These are phyloP conservation scores for Leptinotarsa rubiginosa DNA, from an alignment of 2,888 invertebrate genomes.

Conservation along the genomic window DNA sequence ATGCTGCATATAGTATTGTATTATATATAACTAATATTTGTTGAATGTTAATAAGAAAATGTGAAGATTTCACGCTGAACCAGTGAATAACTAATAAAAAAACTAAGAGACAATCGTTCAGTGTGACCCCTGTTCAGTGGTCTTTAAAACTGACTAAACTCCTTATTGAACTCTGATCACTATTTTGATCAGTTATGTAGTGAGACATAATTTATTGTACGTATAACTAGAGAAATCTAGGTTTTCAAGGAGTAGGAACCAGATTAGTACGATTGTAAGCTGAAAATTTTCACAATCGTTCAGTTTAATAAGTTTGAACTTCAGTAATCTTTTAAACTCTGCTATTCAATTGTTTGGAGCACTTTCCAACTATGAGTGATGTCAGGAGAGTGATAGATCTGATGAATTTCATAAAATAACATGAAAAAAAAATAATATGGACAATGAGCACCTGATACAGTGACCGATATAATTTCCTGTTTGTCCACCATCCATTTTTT, in stretches of 20 bases:
- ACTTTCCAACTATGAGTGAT: too few species aligned
- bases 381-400: too few species aligned
- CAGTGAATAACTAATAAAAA: conserved; percentile 21
- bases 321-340: too few species aligned
- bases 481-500: too few species aligned
- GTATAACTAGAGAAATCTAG: conserved; percentile 1
- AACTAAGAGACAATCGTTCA: conserved; percentile 35
- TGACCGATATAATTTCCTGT: too few species aligned
- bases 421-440: too few species aligned
- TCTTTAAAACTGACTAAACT: conserved; percentile 17
- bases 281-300: too few species aligned
- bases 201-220: conserved; percentile 9
- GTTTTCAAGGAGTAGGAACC: background rate
- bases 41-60: conserved; percentile 4
- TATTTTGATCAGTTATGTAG: conserved; percentile 36
- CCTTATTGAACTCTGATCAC: background rate
- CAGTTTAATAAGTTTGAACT: too few species aligned
- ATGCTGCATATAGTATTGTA: conserved; percentile 3
- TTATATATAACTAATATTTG: conserved; percentile 3
- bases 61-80: conserved; percentile 21
- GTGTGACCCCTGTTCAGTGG: conserved; percentile 28
- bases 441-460: too few species aligned
- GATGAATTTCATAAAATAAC: too few species aligned
- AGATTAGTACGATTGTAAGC: background rate
- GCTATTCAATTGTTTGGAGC: too few species aligned